Conservation (phyloP, 2,113 vertebrate genomes). For the Leiothrix lutea region DNA sequence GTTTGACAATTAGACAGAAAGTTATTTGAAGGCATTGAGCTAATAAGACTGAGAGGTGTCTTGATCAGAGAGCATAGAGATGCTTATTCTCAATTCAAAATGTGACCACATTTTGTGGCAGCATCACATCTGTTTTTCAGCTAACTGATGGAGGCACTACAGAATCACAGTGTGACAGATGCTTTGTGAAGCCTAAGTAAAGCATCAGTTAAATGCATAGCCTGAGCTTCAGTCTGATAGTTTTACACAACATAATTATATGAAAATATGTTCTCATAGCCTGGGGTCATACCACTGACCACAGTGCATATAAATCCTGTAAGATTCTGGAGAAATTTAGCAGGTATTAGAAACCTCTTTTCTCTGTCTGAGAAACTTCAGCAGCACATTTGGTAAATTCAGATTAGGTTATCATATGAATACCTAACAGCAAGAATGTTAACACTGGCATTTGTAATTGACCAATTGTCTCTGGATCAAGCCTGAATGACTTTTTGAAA, state of each 20-base stretch:
- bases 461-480: not conserved
- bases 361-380: not conserved
- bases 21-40: not conserved
- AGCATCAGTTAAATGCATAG: not conserved
- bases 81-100: not conserved
- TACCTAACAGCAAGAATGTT: not conserved
- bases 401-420: not conserved
- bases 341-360: not conserved
- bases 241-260: not conserved
- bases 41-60: not conserved
- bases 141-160: not conserved
- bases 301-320: not conserved
- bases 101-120: not conserved
- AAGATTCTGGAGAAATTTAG: not conserved
- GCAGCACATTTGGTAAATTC: not conserved
- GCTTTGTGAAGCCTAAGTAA: not conserved
- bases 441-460: not conserved
- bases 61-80: not conserved
- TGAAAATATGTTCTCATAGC: not conserved
- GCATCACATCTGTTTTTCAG: not conserved
- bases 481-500: not conserved
- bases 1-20: not conserved
- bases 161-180: not conserved
- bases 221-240: not conserved
- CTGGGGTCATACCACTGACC: not conserved